These are phyloP conservation scores for Alligator sinensis DNA, from an alignment of 2,113 vertebrate genomes.

Conservation along the genomic window DNA sequence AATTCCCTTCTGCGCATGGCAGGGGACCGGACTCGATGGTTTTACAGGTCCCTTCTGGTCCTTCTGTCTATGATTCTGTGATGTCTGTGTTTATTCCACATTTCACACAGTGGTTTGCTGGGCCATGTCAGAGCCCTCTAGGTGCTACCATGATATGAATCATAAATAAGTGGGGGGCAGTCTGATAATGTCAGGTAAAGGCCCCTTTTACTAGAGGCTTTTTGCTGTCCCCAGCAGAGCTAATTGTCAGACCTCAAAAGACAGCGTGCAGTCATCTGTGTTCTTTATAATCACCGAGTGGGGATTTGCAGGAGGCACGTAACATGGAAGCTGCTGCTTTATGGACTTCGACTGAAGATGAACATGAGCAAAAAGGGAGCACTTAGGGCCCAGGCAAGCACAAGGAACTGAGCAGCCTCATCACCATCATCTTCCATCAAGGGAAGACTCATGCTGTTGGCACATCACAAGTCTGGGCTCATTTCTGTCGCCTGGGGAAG, in stretches of 20 bases:
- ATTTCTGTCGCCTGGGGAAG: neutral
- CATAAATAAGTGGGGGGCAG: neutral
- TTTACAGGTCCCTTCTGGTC: no score
- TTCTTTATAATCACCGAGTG: no score
- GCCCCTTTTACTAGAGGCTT: rapidly evolving
- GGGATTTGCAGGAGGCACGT: neutral
- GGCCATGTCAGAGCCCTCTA: neutral
- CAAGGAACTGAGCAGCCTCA: neutral
- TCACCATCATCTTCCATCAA: neutral
- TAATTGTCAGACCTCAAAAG: neutral
- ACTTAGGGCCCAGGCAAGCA: neutral
- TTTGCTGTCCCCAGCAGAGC: neutral
- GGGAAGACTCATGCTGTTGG: neutral
- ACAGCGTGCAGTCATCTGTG: neutral
- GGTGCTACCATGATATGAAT: neutral
- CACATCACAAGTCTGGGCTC: no score
- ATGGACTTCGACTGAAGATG: no score
- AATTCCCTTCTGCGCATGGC: no score
- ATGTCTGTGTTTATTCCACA: neutral
- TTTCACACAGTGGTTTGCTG: neutral
- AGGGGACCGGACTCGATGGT: no score
- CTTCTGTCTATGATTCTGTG: no score
- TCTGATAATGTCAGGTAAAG: neutral
- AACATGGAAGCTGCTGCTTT: neutral
- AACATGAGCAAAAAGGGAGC: neutral